phyloP scores from a whole-genome alignment of 2,888 invertebrate genomes.

The Drosophila multiciliata region DNA sequence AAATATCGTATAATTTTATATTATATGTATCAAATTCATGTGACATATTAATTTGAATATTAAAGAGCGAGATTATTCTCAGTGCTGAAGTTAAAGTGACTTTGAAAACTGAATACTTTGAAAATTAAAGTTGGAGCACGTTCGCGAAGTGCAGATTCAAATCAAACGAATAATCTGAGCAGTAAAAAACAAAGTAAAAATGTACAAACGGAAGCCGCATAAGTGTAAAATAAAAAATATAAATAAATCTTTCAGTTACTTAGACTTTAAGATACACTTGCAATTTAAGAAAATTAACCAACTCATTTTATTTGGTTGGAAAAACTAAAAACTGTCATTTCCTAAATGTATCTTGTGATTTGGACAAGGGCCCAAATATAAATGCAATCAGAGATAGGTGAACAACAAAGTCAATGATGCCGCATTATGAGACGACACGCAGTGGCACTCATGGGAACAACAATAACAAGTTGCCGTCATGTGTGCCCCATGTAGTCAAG shows the following conservation, averaged over 20 bases:
- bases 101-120: background rate
- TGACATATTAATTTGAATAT: background rate
- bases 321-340: background rate
- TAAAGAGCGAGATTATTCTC: background rate
- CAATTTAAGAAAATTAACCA: background rate
- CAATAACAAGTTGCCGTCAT: slow-evolving; percentile 49
- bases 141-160: slow-evolving; percentile 7
- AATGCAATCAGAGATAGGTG: slow-evolving; percentile 56
- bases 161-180: slow-evolving; percentile 53
- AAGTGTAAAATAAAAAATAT: slow-evolving; percentile 36
- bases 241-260: slow-evolving; percentile 8
- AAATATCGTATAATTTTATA: background rate
- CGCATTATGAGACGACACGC: background rate
- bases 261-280: background rate
- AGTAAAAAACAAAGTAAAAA: slow-evolving; percentile 18
- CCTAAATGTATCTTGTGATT: slow-evolving; percentile 4
- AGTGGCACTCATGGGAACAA: slow-evolving; percentile 27
- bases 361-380: slow-evolving; percentile 40
- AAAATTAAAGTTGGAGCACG: background rate
- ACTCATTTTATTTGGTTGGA: background rate
- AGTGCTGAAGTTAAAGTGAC: background rate
- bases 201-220: slow-evolving; percentile 34
- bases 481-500: slow-evolving; percentile 54
- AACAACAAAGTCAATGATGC: slow-evolving; percentile 37
- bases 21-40: background rate